phyloP scores from a whole-genome alignment of 2,888 invertebrate genomes.

The Glaucopsyche alexis region DNA sequence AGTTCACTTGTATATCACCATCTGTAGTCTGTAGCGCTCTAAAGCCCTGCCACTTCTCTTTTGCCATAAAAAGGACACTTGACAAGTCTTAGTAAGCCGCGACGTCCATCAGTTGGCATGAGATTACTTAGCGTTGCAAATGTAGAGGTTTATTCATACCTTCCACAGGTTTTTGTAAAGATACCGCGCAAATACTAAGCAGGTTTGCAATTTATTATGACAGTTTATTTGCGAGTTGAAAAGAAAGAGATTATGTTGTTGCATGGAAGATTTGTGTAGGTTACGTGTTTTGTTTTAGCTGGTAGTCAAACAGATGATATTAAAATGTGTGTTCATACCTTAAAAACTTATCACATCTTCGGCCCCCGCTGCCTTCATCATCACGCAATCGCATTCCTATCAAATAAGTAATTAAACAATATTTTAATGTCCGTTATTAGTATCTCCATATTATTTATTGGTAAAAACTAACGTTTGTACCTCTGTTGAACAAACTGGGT shows the following conservation, averaged over 20 bases:
- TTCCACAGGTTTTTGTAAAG: slow-evolving; percentile 39
- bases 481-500: slow-evolving; percentile 27
- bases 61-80: not conserved
- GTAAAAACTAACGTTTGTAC: not conserved
- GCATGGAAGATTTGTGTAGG: slow-evolving; percentile 15
- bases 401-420: not conserved
- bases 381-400: too few species aligned
- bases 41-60: not conserved
- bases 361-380: too few species aligned
- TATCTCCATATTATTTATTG: not conserved
- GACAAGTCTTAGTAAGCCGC: slow-evolving; percentile 27
- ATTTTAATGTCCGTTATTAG: not conserved
- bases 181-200: slow-evolving; percentile 37
- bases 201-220: slow-evolving; percentile 37
- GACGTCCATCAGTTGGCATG: slow-evolving; percentile 36
- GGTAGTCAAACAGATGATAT: too few species aligned
- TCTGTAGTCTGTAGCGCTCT: not conserved
- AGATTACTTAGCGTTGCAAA: slow-evolving; percentile 37
- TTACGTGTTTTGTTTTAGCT: slow-evolving; percentile 19
- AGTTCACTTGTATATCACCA: not conserved
- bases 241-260: slow-evolving; percentile 30
- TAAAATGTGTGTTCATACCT: not conserved
- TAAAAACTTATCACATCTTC: not conserved
- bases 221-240: slow-evolving; percentile 32
- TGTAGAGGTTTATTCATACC: slow-evolving; percentile 35